Percentiles rank a stretch among this genome's conserved stretches.
phyloP scores from a whole-genome alignment of 2,113 vertebrate genomes.

The Clarias batrachus region DNA sequence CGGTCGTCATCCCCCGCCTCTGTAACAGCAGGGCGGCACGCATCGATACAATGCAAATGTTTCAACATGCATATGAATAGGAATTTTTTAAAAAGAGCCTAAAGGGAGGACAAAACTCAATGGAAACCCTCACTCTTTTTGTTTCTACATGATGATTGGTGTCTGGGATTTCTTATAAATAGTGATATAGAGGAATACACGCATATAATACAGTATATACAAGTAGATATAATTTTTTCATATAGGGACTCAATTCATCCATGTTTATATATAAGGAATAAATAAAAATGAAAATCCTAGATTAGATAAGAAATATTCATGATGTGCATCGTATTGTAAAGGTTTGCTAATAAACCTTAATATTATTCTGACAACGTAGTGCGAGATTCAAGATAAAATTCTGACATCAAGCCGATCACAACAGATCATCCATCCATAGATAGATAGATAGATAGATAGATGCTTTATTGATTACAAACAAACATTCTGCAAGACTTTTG shows the following conservation, averaged over 20 bases:
- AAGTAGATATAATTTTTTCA: not conserved
- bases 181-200: not conserved
- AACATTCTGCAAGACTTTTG: too few species aligned
- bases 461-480: too few species aligned
- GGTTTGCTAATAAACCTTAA: too few species aligned
- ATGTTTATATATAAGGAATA: not conserved
- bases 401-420: too few species aligned
- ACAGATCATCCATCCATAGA: too few species aligned
- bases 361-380: too few species aligned
- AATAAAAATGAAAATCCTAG: not conserved
- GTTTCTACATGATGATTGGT: not conserved
- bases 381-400: too few species aligned
- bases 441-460: too few species aligned
- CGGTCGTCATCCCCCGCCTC: not conserved
- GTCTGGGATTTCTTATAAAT: not conserved
- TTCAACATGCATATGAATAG: conserved; percentile 13
- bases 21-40: not conserved
- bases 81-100: not conserved
- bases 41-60: conserved; percentile 1
- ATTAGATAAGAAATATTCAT: not conserved
- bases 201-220: not conserved
- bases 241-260: not conserved
- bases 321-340: not conserved
- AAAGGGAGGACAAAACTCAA: not conserved
- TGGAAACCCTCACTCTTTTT: not conserved